Percentiles rank a stretch among this genome's conserved stretches.
Evolutionary conservation across 2,888 invertebrate genomes (phyloP).

Genomic region (Pristionchus mayeri): DNA sequence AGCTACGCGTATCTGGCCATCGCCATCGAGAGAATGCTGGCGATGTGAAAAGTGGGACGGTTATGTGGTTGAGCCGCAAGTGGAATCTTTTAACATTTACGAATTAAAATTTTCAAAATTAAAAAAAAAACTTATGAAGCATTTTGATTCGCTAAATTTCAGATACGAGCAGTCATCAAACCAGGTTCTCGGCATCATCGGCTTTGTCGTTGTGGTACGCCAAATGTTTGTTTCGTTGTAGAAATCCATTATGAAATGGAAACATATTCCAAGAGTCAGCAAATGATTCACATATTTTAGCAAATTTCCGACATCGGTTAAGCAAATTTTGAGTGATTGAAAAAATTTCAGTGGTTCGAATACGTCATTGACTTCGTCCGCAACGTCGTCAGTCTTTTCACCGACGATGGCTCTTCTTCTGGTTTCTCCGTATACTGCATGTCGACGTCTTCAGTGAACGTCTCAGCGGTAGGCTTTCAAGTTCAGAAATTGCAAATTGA

Average conservation of each 20-base stretch:
- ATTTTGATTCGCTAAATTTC: neutral
- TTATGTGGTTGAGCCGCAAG: neutral
- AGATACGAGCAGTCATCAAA: slow-evolving; percentile 10
- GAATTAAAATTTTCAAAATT: too few species aligned
- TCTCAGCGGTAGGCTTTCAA: neutral
- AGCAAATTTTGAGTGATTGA: too few species aligned
- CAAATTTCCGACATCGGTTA: too few species aligned
- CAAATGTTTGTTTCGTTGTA: too few species aligned
- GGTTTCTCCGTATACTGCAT: neutral
- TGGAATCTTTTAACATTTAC: too few species aligned
- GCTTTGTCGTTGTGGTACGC: slow-evolving; percentile 6
- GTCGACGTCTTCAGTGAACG: neutral
- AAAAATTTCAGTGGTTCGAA: slow-evolving; percentile 12
- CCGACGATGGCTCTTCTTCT: neutral
- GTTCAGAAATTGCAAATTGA: too few species aligned
- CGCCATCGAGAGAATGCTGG: neutral
- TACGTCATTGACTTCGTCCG: slow-evolving; percentile 22
- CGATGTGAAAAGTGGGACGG: too few species aligned
- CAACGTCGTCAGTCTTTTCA: neutral
- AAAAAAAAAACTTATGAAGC: too few species aligned
- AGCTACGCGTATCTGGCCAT: slow-evolving; percentile 32
- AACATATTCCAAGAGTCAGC: too few species aligned
- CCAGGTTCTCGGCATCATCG: neutral
- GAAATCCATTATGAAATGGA: too few species aligned
- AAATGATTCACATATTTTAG: too few species aligned